A percentile compares a stretch with the other conserved stretches of the same genome.
Conservation (phyloP, 1,140 invertebrate species). For the Bacillus rossius region DNA sequence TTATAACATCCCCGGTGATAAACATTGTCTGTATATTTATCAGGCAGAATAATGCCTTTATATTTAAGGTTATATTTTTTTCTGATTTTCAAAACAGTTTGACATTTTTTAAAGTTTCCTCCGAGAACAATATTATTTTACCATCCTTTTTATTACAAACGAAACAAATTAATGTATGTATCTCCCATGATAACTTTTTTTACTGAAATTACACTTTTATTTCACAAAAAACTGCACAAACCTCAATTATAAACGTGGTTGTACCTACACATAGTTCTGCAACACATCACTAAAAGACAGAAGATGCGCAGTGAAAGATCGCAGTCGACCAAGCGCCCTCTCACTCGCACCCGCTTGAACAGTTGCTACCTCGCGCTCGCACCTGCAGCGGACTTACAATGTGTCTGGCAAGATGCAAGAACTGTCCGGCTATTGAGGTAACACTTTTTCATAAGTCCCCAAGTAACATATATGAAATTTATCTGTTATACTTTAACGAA, state of each 20-base stretch:
- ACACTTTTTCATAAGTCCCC: slow-evolving; percentile 19
- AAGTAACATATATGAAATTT: slow-evolving; percentile 24
- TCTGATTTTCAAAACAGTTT: no score
- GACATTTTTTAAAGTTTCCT: no score
- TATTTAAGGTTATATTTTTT: no score
- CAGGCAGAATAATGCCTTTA: no score
- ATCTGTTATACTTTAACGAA: slow-evolving; percentile 28
- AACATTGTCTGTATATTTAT: no score
- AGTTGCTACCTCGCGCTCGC: slow-evolving; percentile 4
- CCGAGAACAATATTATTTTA: no score
- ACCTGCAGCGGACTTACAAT: slow-evolving; percentile 13
- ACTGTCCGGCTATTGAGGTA: slow-evolving; percentile 23
- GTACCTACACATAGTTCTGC: not conserved
- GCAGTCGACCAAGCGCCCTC: not conserved
- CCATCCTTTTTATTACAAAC: no score
- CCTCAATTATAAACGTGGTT: not conserved
- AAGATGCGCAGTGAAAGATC: slow-evolving; percentile 4
- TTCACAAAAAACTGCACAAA: no score
- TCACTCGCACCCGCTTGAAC: slow-evolving; percentile 20
- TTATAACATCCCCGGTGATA: no score
- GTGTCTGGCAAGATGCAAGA: slow-evolving; percentile 23
- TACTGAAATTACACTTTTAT: no score
- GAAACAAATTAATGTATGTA: no score
- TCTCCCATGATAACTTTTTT: no score
- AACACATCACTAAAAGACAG: slow-evolving; percentile 1